Conservation (phyloP, 2,797 vertebrate species). For the Sebastes taczanowskii region DNA sequence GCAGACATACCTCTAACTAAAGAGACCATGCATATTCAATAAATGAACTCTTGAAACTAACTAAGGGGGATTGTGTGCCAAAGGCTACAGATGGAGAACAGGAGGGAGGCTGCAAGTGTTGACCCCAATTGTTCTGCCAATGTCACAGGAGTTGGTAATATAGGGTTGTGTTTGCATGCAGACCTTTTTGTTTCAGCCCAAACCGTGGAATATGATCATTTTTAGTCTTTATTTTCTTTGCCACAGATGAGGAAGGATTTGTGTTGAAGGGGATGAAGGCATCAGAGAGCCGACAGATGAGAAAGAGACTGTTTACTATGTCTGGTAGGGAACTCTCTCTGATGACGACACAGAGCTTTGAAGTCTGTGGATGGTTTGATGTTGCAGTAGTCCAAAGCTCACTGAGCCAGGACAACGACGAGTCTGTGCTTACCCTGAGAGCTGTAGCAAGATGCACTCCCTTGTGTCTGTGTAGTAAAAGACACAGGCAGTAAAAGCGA, state of each 20-base stretch:
- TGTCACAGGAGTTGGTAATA: background rate
- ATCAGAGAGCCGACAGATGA: background rate
- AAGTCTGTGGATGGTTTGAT: constrained; percentile 54
- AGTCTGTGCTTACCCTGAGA: constrained; percentile 17
- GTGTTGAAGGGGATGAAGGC: background rate
- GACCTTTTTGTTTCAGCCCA: background rate
- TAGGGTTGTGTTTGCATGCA: background rate
- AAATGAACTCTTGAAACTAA: constrained; percentile 17
- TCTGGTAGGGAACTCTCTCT: constrained; percentile 43
- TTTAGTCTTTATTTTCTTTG: background rate
- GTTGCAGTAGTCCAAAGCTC: constrained; percentile 14
- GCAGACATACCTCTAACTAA: constrained; percentile 28
- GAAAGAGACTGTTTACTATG: background rate
- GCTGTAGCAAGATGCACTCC: constrained; percentile 1
- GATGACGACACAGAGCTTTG: constrained; percentile 59
- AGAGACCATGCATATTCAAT: constrained; percentile 36
- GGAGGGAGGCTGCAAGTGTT: background rate
- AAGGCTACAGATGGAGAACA: constrained; percentile 25
- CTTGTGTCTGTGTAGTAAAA: background rate
- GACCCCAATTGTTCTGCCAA: background rate
- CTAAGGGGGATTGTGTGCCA: background rate
- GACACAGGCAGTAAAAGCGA: constrained; percentile 13
- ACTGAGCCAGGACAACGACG: background rate
- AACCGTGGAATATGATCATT: background rate
- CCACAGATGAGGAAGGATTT: background rate